Evolutionary conservation across 64 coral and sea anemone genomes (phyloP).

Genomic region (Montipora sp.): DNA sequence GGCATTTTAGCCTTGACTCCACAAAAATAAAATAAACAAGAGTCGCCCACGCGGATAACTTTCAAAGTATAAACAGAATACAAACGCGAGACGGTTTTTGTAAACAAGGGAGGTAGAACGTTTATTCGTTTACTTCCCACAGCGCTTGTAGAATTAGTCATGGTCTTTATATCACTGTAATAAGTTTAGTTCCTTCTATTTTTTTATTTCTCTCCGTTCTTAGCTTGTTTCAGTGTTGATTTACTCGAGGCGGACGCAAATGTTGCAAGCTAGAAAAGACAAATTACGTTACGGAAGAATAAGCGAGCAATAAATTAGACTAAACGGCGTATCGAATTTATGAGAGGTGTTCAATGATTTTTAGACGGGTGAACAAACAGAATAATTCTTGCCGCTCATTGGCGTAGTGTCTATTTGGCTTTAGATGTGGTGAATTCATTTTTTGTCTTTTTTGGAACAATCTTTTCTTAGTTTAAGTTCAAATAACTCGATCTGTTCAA

Average conservation of each 20-base stretch:
- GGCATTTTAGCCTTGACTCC: background rate
- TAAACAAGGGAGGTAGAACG: background rate
- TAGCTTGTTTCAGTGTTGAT: background rate
- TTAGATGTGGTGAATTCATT: background rate
- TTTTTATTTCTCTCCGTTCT: background rate
- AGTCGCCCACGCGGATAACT: background rate
- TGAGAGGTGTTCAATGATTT: slow-evolving; percentile 28
- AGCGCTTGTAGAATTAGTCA: background rate
- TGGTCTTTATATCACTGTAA: background rate
- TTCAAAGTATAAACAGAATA: background rate
- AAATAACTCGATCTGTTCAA: background rate
- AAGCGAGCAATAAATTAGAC: background rate
- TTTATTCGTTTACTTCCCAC: no score
- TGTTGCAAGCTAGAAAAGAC: background rate
- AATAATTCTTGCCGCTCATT: background rate
- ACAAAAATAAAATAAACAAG: slow-evolving; percentile 8
- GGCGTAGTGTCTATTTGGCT: background rate
- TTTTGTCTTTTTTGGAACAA: background rate
- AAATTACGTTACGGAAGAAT: slow-evolving; percentile 42
- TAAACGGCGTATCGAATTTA: background rate
- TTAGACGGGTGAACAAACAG: slow-evolving; percentile 14
- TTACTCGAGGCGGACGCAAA: background rate
- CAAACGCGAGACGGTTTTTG: background rate
- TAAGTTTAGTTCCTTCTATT: background rate
- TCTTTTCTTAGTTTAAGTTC: background rate